Conservation (phyloP, 2,797 vertebrate genomes). For the Epinephelus coioides region DNA sequence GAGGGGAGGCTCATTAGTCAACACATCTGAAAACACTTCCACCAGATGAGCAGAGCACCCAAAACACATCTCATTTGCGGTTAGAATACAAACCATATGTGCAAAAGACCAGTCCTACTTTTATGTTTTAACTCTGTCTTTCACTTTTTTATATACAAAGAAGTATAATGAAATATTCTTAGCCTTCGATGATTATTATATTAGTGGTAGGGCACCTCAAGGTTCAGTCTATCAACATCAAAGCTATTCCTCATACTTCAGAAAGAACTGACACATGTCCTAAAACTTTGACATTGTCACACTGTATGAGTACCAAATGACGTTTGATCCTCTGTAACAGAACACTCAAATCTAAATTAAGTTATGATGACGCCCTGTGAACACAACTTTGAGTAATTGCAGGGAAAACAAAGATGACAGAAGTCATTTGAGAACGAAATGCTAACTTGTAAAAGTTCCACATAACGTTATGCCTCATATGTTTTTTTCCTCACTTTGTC, state of each 20-base stretch:
- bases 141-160: slow-evolving; percentile 15
- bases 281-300: slow-evolving; percentile 49
- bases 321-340: slow-evolving; percentile 45
- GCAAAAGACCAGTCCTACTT: slow-evolving; percentile 35
- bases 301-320: slow-evolving; percentile 71
- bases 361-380: slow-evolving; percentile 45
- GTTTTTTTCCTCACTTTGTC: slow-evolving; percentile 42
- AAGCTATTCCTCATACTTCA: slow-evolving; percentile 26
- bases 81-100: slow-evolving; percentile 64
- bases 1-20: slow-evolving; percentile 44
- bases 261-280: slow-evolving; percentile 38
- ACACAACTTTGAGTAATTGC: slow-evolving; percentile 34
- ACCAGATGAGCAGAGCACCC: slow-evolving; percentile 38
- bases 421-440: slow-evolving; percentile 64
- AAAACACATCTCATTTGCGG: slow-evolving; percentile 46
- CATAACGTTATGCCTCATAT: slow-evolving; percentile 10
- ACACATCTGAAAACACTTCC: slow-evolving; percentile 52
- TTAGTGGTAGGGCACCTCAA: slow-evolving; percentile 24
- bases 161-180: slow-evolving; percentile 14
- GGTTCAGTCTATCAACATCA: slow-evolving; percentile 16
- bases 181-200: slow-evolving; percentile 6
- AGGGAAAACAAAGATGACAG: slow-evolving; percentile 69
- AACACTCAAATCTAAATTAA: slow-evolving; percentile 48
- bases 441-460: slow-evolving; percentile 27
- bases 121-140: slow-evolving; percentile 16